Base-by-base conservation (phyloP, 2,797 vertebrate genomes). In the Mus minutoides region DNA sequence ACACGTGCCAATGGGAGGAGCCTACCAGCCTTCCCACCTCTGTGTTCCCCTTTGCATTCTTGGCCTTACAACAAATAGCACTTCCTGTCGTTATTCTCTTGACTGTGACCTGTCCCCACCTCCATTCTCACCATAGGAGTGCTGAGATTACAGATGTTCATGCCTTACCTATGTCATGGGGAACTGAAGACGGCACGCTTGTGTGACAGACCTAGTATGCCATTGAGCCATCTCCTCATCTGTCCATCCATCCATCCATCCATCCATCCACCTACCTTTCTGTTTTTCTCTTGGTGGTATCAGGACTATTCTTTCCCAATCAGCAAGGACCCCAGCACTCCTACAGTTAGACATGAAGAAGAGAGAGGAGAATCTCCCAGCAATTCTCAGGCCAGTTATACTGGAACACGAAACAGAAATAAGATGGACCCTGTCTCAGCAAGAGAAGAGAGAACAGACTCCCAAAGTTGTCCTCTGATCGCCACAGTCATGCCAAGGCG, bases 51-150 rank as follows among this genome's bases (percentile, higher is more conserved):
- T 9, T 12, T 46, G 12, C 16, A 0, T 19, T 37, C 26, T 9
- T 0, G 4, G 46, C 34, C 0, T 12, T 3, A 0, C 46, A 10
- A 77, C 52, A 54, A 0, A 24, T 2, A 8, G 1, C 0, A 1
- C 7, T 26, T 29, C 10, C 1, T 12, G 13, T 10, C 0, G 2
- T 19, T 26, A 14, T 0, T 17, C 5, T 17, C 8, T 26, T 10
- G 43, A 37, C 71, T 13, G 0, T n/a, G 69, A 49, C 62, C n/a
- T 67, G 43, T 67, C 19, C 83, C 83, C 19, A 85, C 43, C 83
- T 85, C 43, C 43, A 0, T 3, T 67, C 43, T 86, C 62, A 52
- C 31, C 62, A n/a, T 9, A 31, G 49, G 49, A 54, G 24, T n/a
- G 3, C 34, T 40, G 49, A 52, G 14, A 69, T 73, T 54, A 54